Percentiles rank a stretch among this genome's conserved stretches.
Evolutionary conservation across 2,113 vertebrate species (phyloP).

Genomic region (Megaceryle maxima): DNA sequence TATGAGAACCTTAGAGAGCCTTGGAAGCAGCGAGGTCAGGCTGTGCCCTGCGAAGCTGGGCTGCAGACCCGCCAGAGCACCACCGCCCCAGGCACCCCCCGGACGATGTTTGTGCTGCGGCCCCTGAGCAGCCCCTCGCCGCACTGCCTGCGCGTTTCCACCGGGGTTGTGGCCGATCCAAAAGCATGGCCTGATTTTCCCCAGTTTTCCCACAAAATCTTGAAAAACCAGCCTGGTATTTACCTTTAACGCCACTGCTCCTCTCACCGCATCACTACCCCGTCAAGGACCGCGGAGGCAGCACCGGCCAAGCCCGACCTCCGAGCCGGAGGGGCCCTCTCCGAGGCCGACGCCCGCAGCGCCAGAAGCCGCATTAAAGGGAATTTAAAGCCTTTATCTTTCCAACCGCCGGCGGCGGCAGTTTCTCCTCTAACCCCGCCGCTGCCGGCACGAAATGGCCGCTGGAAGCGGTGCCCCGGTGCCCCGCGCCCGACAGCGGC

Average conservation of each 20-base stretch:
- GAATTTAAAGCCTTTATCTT: too few species aligned
- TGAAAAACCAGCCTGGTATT: accelerated
- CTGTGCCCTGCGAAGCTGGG: accelerated
- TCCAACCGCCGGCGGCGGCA: too few species aligned
- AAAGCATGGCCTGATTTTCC: too few species aligned
- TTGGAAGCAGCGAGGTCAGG: accelerated
- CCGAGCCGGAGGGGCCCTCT: too few species aligned
- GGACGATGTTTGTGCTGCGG: too few species aligned
- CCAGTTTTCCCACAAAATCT: not conserved
- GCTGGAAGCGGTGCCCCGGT: not conserved
- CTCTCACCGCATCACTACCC: not conserved
- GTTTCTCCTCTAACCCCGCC: not conserved
- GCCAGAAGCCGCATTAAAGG: not conserved
- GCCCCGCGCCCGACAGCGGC: not conserved
- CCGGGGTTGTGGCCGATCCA: too few species aligned
- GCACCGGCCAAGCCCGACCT: not conserved
- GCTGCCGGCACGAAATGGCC: not conserved
- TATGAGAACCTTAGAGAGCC: accelerated
- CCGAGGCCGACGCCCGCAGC: not conserved
- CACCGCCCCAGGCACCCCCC: not conserved
- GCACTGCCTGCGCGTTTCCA: not conserved
- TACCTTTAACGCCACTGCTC: not conserved
- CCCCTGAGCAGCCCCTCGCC: accelerated
- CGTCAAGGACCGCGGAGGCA: not conserved
- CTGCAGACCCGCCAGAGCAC: too few species aligned